Evolutionary conservation across 2,797 vertebrate species (phyloP).

Genomic region (Varecia variegata): DNA sequence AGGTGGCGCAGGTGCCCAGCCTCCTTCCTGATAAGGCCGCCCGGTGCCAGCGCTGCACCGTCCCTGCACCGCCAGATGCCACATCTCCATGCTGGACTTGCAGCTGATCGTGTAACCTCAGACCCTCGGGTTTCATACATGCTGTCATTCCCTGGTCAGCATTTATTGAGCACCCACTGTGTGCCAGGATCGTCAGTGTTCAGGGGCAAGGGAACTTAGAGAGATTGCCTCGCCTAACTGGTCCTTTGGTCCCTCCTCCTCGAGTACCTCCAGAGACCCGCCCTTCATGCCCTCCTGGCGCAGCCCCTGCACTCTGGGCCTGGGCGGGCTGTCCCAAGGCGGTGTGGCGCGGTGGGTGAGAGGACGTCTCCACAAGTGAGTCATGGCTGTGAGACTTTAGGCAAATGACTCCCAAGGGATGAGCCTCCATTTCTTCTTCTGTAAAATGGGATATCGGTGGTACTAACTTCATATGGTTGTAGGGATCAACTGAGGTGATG

Average conservation of each 20-base stretch:
- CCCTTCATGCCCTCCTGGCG: not conserved
- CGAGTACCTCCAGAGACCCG: not conserved
- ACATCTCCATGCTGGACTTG: not conserved
- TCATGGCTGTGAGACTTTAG: not conserved
- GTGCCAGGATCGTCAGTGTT: not conserved
- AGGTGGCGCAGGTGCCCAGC: accelerated
- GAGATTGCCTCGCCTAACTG: not conserved
- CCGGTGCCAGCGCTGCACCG: not conserved
- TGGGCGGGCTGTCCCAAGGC: not conserved
- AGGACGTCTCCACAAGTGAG: not conserved
- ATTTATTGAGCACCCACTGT: not conserved
- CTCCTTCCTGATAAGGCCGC: not conserved
- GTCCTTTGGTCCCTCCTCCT: not conserved
- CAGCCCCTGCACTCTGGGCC: not conserved
- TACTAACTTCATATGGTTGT: not conserved
- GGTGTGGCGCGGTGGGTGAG: not conserved
- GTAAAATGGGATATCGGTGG: not conserved
- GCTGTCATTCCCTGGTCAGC: not conserved
- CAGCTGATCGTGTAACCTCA: not conserved
- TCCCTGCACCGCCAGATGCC: accelerated
- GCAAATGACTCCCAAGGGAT: not conserved
- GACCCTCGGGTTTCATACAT: not conserved
- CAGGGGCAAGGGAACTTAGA: not conserved
- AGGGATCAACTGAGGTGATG: not conserved
- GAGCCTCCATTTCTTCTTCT: not conserved